These are phyloP conservation scores for Digitonthophagus gazella DNA, from an alignment of 2,888 invertebrate genomes.

Conservation along the genomic window DNA sequence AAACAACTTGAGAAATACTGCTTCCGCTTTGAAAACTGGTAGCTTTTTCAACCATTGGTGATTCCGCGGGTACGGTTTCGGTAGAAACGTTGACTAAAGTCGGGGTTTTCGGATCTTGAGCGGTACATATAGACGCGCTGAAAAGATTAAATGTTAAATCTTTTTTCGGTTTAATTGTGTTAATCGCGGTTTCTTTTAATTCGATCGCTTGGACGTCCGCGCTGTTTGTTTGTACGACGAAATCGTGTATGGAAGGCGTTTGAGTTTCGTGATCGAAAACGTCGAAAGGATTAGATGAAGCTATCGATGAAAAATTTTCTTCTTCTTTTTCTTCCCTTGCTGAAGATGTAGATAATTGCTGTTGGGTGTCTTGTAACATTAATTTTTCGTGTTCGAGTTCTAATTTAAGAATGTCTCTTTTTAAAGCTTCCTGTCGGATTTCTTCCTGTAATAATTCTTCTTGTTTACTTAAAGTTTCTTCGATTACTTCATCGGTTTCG, in stretches of 20 bases:
- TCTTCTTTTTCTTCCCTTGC: background rate
- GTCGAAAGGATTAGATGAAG: too few relatives aligned
- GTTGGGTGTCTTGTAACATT: too few relatives aligned
- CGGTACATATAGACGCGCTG: background rate
- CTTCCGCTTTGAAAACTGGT: background rate
- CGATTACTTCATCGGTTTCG: background rate
- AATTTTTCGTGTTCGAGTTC: too few relatives aligned
- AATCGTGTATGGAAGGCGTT: constrained; percentile 18
- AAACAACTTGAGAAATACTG: background rate
- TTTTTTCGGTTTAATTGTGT: background rate
- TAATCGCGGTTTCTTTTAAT: constrained; percentile 1
- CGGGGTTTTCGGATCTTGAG: background rate
- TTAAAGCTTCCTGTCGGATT: background rate
- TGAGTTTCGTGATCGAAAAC: background rate
- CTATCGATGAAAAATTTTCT: too few relatives aligned
- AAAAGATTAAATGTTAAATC: background rate
- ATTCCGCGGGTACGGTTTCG: background rate
- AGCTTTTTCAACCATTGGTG: background rate
- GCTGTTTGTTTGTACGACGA: constrained; percentile 1
- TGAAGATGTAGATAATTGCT: too few relatives aligned
- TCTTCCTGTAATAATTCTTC: background rate
- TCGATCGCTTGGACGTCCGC: constrained; percentile 17
- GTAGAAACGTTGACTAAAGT: background rate
- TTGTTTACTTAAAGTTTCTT: background rate
- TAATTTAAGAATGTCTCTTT: background rate